Evolutionary conservation across 2,888 invertebrate species (phyloP).

Genomic region (Ormia ochracea): DNA sequence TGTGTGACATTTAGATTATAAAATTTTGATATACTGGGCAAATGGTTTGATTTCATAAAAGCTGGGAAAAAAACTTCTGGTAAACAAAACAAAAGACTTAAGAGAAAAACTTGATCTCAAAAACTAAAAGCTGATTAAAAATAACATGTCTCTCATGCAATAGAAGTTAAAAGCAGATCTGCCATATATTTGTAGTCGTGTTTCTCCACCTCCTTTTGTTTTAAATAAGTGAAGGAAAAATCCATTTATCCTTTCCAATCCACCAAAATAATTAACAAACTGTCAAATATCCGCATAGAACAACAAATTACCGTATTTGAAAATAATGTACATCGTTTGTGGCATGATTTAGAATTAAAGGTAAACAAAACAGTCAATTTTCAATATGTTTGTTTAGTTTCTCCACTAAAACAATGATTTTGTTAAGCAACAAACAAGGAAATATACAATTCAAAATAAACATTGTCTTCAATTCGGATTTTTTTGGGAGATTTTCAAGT

Average conservation of each 20-base stretch:
- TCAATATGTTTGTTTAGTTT: not conserved
- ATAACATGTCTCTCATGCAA: not conserved
- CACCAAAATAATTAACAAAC: slow-evolving; percentile 22
- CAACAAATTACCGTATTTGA: slow-evolving; percentile 18
- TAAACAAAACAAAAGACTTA: slow-evolving; percentile 26
- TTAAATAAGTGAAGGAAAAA: slow-evolving; percentile 1
- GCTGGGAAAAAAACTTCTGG: too few relatives aligned
- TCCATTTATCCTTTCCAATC: not conserved
- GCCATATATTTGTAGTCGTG: too few relatives aligned
- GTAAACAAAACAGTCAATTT: slow-evolving; percentile 34
- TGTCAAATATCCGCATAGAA: too few relatives aligned
- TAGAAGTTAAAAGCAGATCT: not conserved
- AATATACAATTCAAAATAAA: slow-evolving; percentile 25
- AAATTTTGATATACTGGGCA: too few relatives aligned
- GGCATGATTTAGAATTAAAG: slow-evolving; percentile 44
- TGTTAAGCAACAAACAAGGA: slow-evolving; percentile 26
- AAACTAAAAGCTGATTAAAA: not conserved
- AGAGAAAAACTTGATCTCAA: slow-evolving; percentile 3
- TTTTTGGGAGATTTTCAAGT: slow-evolving; percentile 25
- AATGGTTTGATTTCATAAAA: too few relatives aligned
- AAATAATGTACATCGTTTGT: slow-evolving; percentile 47
- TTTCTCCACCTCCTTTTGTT: not conserved
- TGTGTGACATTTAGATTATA: too few relatives aligned
- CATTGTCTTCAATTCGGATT: not conserved
- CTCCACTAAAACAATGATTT: slow-evolving; percentile 28